phyloP scores from a whole-genome alignment of 2,888 invertebrate species.

The Acleris sparsana region DNA sequence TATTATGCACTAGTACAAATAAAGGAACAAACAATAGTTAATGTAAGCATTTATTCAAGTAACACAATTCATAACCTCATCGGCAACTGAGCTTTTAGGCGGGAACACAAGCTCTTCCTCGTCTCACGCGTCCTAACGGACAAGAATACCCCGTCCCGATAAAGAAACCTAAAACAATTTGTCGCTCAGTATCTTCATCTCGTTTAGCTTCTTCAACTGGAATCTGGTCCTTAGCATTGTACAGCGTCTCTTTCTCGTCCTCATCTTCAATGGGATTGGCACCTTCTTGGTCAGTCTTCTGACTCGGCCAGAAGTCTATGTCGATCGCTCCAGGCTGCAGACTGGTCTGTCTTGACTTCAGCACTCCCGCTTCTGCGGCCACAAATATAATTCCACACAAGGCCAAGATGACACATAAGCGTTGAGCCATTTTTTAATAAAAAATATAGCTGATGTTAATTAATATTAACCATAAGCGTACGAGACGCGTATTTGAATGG shows the following conservation, averaged over 20 bases:
- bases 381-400: slow-evolving; percentile 16
- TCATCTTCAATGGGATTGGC: slow-evolving; percentile 30
- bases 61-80: too few relatives aligned
- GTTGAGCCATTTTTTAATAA: slow-evolving; percentile 23
- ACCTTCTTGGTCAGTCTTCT: slow-evolving; percentile 25
- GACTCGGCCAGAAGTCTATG: slow-evolving; percentile 38
- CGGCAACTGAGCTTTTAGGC: too few relatives aligned
- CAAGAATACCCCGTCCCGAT: too few relatives aligned
- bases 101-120: too few relatives aligned
- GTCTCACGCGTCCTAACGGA: too few relatives aligned
- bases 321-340: slow-evolving; percentile 44
- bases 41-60: too few relatives aligned
- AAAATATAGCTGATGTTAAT: slow-evolving; percentile 22
- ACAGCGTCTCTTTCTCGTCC: slow-evolving; percentile 22
- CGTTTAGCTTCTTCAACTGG: too few relatives aligned
- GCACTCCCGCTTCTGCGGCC: slow-evolving; percentile 10
- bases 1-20: too few relatives aligned
- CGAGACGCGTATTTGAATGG: slow-evolving; percentile 37
- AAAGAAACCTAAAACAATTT: too few relatives aligned
- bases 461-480: slow-evolving; percentile 29
- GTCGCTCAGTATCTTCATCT: too few relatives aligned
- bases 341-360: slow-evolving; percentile 23
- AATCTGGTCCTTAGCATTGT: slow-evolving; percentile 17
- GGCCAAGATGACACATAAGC: slow-evolving; percentile 5
- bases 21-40: too few relatives aligned